Percentiles rank a stretch among this genome's conserved stretches.
These are phyloP conservation scores for Noturus placidus DNA, from an alignment of 2,113 vertebrate species.

Conservation along the genomic window DNA sequence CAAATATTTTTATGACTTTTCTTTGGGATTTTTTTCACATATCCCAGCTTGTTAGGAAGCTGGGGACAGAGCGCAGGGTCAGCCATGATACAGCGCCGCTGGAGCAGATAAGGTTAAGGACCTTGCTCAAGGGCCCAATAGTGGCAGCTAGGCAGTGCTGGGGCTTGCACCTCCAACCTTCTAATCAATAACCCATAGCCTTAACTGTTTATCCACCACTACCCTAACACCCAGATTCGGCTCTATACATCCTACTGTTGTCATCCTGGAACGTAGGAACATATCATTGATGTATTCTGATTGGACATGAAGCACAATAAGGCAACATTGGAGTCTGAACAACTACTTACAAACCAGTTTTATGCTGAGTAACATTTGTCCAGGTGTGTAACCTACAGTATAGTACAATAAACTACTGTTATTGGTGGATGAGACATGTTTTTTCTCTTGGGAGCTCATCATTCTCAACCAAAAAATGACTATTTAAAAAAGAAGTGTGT, in stretches of 20 bases:
- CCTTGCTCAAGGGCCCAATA: too few relatives aligned
- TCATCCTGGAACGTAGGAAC: not conserved
- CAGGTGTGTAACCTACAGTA: not conserved
- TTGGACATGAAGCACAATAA: not conserved
- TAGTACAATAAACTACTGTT: not conserved
- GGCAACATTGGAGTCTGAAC: not conserved
- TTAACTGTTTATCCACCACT: too few relatives aligned
- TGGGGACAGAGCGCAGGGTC: too few relatives aligned
- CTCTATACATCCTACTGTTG: not conserved
- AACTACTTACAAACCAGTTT: not conserved
- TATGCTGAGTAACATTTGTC: not conserved
- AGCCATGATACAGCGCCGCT: too few relatives aligned
- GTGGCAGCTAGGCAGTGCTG: too few relatives aligned
- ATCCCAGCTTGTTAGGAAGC: too few relatives aligned
- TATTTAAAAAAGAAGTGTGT: not conserved
- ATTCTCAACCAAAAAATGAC: not conserved
- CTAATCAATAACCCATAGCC: too few relatives aligned
- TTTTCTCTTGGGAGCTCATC: not conserved
- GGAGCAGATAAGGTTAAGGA: too few relatives aligned
- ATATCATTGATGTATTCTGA: not conserved
- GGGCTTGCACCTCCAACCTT: too few relatives aligned
- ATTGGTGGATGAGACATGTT: not conserved
- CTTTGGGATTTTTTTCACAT: not conserved
- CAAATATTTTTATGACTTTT: not conserved
- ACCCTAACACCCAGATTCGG: not conserved